phyloP scores from a whole-genome alignment of 2,113 vertebrate genomes.

The Nesospiza acunhae region DNA sequence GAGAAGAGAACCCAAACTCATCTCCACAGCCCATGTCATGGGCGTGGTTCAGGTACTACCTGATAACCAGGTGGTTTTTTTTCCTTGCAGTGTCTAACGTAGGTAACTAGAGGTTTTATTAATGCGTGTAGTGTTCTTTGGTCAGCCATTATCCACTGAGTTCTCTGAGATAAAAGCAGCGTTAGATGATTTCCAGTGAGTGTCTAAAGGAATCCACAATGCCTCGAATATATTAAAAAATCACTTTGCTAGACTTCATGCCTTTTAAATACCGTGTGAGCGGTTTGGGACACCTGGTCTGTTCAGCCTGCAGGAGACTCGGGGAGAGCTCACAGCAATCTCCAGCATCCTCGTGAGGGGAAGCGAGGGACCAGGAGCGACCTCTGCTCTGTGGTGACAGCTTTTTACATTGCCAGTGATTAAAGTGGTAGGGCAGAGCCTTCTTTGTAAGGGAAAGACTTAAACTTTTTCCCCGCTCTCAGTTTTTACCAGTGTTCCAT shows the following conservation, averaged over 20 bases:
- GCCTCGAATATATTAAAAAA: not conserved
- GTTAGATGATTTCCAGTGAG: not conserved
- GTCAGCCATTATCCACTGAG: not conserved
- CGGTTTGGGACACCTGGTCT: no score
- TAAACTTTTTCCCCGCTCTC: not conserved
- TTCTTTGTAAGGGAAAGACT: not conserved
- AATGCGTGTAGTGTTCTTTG: not conserved
- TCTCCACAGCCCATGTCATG: fast-evolving
- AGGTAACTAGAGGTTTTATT: not conserved
- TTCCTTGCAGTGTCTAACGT: fast-evolving
- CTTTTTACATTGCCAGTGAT: not conserved
- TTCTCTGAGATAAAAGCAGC: not conserved
- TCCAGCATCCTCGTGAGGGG: no score
- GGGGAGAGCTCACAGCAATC: no score
- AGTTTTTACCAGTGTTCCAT: not conserved
- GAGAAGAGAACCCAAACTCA: not conserved
- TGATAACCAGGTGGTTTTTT: fast-evolving
- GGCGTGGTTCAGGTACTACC: fast-evolving
- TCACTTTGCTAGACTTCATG: not conserved
- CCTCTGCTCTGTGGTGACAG: no score
- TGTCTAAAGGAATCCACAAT: not conserved
- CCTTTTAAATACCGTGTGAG: not conserved
- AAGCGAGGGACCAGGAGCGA: no score
- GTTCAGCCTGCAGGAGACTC: no score
- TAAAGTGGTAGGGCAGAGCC: not conserved